A percentile compares a stretch with the other conserved stretches of the same genome.
Conservation (phyloP, 1,140 invertebrate species). For the Chionoecetes opilio region DNA sequence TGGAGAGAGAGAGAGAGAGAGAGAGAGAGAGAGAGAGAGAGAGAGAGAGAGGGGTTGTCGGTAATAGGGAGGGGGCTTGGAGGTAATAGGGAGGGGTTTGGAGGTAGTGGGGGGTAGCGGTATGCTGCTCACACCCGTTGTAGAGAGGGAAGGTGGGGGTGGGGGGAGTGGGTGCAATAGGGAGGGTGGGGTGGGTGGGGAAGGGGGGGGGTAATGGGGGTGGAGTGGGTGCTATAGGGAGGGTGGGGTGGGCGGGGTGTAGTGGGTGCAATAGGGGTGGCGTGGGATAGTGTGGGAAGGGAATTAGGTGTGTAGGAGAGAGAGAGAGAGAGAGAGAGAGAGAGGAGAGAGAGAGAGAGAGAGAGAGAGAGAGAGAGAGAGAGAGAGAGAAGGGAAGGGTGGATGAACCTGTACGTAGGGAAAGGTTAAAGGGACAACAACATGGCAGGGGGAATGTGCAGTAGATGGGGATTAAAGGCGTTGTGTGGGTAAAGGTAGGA, state of each 20-base stretch:
- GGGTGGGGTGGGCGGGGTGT: not conserved
- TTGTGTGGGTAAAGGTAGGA: not conserved
- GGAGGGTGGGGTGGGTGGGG: not conserved
- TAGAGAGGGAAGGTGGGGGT: not conserved
- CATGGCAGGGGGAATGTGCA: not conserved
- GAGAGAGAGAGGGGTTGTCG: too few species aligned
- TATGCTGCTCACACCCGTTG: too few species aligned
- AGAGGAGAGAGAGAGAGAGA: not conserved
- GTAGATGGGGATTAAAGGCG: not conserved
- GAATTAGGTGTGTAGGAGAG: slow-evolving; percentile 2
- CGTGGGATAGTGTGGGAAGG: not conserved
- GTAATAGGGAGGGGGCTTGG: not conserved
- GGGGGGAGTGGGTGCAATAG: too few species aligned
- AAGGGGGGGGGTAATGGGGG: not conserved
- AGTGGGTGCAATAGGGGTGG: slow-evolving; percentile 2
- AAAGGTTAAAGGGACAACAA: too few species aligned
- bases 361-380: not conserved
- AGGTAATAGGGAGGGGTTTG: too few species aligned
- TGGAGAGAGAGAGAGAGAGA: not conserved
- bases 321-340: not conserved
- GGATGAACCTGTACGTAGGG: not conserved
- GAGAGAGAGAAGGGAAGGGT: not conserved
- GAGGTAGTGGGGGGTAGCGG: too few species aligned
- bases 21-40: not conserved
- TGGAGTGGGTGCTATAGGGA: not conserved